Base-by-base conservation (phyloP, 2,797 vertebrate species). In the Enteromius anoplus region DNA sequence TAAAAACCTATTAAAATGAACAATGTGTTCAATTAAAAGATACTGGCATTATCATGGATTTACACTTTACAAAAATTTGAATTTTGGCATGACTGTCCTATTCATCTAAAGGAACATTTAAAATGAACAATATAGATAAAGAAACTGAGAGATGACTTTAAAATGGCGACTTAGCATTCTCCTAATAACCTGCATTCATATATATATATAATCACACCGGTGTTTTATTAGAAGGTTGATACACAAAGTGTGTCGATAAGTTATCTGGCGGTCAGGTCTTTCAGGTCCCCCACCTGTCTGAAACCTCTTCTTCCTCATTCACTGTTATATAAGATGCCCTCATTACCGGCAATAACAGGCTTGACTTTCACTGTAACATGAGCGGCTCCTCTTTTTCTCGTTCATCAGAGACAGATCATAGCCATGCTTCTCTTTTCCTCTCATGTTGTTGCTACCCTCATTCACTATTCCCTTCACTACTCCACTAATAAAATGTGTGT, bases 281-380 rank as follows among this genome's bases (percentile, higher is more conserved):
- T 37, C 86, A 88, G 71, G 89, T 84, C 81, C 82, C 84, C 80
- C 75, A 73, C 80, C 75, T 87, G 73, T 86, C 80, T 87, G 84
- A 86, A 89, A 88, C 88, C 81, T 80, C 72, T 75, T 69, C 58
- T 82, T 29, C 55, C 8, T 80, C 40, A 49, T 45, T 71, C 21
- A 58, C 71, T 80, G 89, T 90, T 90, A 88, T 77, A 89, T 89
- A 89, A 89, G 82, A 87, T 88, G 86, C 82, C 62, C 23, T 84
- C 81, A 86, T 87, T 87, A 88, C 86, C 84, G 87, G 88, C 86
- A 77, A 91, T 89, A 84, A 84, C 77, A 70, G 82, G 86, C 83
- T 93, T 88, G 88, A 85, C 89, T 94, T 94, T 93, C 92, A 88
- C 89, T 92, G 90, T 89, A 91, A 91, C 87, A 75, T 84, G 87